Conservation (phyloP, 2,888 invertebrate species). For the Trypoxylon attenuatum region DNA sequence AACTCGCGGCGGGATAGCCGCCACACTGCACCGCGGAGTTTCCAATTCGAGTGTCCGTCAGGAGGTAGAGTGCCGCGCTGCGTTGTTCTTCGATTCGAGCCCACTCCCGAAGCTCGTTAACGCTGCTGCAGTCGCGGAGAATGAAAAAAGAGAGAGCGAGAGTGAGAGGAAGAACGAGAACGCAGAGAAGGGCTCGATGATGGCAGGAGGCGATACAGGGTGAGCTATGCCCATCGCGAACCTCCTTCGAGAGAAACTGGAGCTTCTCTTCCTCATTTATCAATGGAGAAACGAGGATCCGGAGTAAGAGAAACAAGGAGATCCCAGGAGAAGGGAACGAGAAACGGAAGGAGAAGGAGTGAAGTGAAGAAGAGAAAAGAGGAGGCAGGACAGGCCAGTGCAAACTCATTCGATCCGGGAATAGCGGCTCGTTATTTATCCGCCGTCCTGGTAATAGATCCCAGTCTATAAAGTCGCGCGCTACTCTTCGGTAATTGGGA, state of each 20-base stretch:
- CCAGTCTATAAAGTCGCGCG: conserved; percentile 59
- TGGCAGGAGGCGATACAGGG: conserved; percentile 62
- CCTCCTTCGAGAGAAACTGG: conserved; percentile 53
- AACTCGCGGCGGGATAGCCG: conserved; percentile 23
- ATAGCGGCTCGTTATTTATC: conserved; percentile 67
- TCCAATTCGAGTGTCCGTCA: conserved; percentile 49
- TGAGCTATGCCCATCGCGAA: conserved; percentile 58
- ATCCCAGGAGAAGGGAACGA: conserved; percentile 5
- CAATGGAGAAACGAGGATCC: conserved; percentile 53
- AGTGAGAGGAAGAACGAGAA: too few species aligned
- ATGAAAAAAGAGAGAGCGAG: conserved; percentile 34
- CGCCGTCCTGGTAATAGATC: conserved; percentile 63
- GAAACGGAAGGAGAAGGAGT: neutral
- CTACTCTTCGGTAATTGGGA: conserved; percentile 63
- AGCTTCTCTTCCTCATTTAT: conserved; percentile 62
- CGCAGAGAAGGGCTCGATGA: conserved; percentile 52
- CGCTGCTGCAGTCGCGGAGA: conserved; percentile 18
- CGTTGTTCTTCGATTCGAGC: conserved; percentile 39
- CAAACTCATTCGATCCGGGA: conserved; percentile 63
- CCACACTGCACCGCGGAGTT: conserved; percentile 32
- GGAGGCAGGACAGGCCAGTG: conserved; percentile 37
- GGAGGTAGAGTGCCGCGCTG: conserved; percentile 25
- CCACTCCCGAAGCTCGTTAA: conserved; percentile 53
- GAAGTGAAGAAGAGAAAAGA: neutral
- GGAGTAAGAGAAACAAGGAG: conserved; percentile 17